Evolutionary conservation across 2,888 invertebrate species (phyloP).

Genomic region (Chymomyza procnemis): DNA sequence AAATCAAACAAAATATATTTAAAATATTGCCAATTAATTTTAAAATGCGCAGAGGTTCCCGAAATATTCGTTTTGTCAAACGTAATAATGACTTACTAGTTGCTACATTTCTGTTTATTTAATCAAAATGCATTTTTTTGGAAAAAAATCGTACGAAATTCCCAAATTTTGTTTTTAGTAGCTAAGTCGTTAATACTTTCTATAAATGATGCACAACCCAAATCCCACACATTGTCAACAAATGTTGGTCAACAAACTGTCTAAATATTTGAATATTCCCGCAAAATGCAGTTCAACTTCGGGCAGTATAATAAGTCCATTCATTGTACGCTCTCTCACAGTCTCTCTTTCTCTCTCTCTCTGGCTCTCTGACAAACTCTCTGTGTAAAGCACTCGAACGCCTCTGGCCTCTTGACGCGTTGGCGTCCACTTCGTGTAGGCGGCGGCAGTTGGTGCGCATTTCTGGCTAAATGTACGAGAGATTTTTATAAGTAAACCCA

Average conservation of each 20-base stretch:
- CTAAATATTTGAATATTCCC: conserved; percentile 59
- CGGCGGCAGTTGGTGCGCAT: conserved; percentile 18
- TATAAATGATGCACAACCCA: conserved; percentile 27
- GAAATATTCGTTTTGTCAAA: too few relatives aligned
- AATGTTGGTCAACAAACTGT: conserved; percentile 43
- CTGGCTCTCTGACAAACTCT: too few relatives aligned
- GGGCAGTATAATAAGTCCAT: conserved; percentile 34
- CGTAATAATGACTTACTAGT: too few relatives aligned
- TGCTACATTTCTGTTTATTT: not conserved
- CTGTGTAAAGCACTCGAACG: conserved; percentile 8
- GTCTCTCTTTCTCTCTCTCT: too few relatives aligned
- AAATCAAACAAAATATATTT: too few relatives aligned
- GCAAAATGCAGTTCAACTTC: conserved; percentile 17
- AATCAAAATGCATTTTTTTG: not conserved
- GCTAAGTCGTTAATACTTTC: not conserved
- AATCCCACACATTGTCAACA: conserved; percentile 40
- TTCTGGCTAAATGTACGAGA: conserved; percentile 9
- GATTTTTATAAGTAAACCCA: not conserved
- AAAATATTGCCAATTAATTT: too few relatives aligned
- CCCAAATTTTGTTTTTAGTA: conserved; percentile 26
- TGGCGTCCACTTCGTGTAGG: conserved; percentile 1
- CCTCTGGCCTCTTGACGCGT: conserved; percentile 20
- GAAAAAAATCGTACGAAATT: conserved; percentile 35
- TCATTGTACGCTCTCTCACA: conserved; percentile 24
- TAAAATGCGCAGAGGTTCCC: too few relatives aligned